phyloP scores from a whole-genome alignment of 2,797 vertebrate species.

The Chaenodraco wilsoni region DNA sequence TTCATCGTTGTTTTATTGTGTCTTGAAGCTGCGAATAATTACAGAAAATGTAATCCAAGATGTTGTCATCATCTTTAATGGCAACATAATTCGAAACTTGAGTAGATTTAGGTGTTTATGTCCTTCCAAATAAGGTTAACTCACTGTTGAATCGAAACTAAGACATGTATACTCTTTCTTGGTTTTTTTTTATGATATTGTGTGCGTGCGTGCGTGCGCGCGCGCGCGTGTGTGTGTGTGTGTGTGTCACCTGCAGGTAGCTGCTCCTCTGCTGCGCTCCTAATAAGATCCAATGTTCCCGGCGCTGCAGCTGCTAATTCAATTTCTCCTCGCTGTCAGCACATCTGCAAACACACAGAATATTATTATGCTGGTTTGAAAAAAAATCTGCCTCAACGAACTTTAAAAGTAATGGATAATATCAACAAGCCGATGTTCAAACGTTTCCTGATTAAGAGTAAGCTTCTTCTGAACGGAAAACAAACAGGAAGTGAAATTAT shows the following conservation, averaged over 20 bases:
- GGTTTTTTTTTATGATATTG: too few relatives aligned
- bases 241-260: background rate
- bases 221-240: too few relatives aligned
- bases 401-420: constrained; percentile 19
- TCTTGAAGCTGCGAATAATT: background rate
- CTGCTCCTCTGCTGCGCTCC: constrained; percentile 39
- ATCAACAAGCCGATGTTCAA: constrained; percentile 19
- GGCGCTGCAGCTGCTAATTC: constrained; percentile 58
- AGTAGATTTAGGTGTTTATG: background rate
- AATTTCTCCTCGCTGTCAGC: constrained; percentile 60
- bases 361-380: constrained; percentile 26
- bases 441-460: constrained; percentile 20
- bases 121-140: background rate
- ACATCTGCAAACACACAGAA: constrained; percentile 62
- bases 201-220: too few relatives aligned
- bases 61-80: background rate
- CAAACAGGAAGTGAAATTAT: too few relatives aligned
- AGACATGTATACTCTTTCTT: background rate
- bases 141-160: background rate
- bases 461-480: background rate
- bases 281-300: constrained; percentile 52
- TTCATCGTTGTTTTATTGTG: background rate
- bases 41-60: background rate
- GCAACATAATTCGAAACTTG: background rate
- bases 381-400: constrained; percentile 26